phyloP scores from a whole-genome alignment of 1,140 invertebrate species.

The Apocrypta bakeri region DNA sequence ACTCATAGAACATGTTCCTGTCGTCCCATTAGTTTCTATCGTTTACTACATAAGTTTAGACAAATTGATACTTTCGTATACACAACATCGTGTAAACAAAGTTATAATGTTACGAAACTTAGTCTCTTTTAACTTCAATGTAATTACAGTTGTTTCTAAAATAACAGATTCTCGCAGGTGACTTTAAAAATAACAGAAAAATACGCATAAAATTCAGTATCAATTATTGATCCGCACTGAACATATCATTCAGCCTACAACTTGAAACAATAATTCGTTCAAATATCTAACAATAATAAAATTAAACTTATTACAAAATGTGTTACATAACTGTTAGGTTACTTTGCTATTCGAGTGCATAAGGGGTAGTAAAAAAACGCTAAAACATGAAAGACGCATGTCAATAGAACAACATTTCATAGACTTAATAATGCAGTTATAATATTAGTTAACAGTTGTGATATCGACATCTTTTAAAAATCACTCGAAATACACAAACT shows the following conservation, averaged over 20 bases:
- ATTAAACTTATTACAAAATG: conserved; percentile 4
- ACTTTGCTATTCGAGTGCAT: not conserved
- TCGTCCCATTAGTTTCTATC: not conserved
- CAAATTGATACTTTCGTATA: conserved; percentile 32
- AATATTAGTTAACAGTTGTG: conserved; percentile 32
- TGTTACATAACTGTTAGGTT: not conserved
- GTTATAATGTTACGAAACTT: not conserved
- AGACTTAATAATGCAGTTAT: conserved; percentile 24
- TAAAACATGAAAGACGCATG: conserved; percentile 43
- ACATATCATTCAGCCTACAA: not conserved
- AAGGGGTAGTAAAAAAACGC: conserved; percentile 14
- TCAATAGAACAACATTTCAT: conserved; percentile 29
- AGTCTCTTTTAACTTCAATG: not conserved
- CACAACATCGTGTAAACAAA: too few species aligned
- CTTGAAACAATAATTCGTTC: not conserved
- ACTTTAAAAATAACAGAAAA: not conserved
- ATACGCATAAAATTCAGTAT: not conserved
- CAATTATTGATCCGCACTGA: not conserved
- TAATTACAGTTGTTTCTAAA: not conserved
- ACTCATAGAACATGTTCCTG: not conserved
- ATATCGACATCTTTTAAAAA: conserved; percentile 34
- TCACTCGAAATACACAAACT: conserved; percentile 9
- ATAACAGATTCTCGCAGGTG: too few species aligned
- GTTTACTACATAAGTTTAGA: not conserved
- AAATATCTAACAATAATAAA: not conserved